Evolutionary conservation across 2,797 vertebrate species (phyloP).

Genomic region (Phoebastria nigripes): DNA sequence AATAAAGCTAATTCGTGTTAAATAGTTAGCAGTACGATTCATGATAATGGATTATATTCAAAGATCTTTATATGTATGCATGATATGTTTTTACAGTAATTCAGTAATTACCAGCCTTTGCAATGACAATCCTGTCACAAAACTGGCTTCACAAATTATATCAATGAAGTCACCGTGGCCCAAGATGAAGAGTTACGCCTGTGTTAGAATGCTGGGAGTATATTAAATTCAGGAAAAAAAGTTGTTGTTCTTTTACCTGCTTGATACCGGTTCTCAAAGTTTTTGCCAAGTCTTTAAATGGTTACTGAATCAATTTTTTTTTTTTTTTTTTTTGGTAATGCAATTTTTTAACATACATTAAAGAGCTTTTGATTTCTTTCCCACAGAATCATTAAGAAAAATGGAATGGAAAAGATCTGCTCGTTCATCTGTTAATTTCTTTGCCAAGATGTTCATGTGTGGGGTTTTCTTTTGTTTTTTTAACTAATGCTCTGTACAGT

Average conservation of each 20-base stretch:
- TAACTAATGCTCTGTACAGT: not conserved
- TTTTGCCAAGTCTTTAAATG: not conserved
- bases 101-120: not conserved
- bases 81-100: not conserved
- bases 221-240: not conserved
- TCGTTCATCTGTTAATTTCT: not conserved
- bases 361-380: not conserved
- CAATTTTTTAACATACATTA: not conserved
- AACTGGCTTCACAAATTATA: not conserved
- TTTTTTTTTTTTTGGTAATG: not conserved
- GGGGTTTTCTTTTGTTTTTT: not conserved
- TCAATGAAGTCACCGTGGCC: not conserved
- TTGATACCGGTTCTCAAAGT: not conserved
- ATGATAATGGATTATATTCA: not conserved
- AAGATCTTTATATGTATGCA: not conserved
- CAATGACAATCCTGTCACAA: not conserved
- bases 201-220: not conserved
- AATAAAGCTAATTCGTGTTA: not conserved
- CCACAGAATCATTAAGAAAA: not conserved
- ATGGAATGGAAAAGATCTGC: not conserved
- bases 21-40: not conserved
- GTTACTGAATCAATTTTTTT: not conserved
- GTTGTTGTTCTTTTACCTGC: not conserved
- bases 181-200: not conserved
- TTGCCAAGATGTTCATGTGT: not conserved